Base-by-base conservation (phyloP, 2,888 invertebrate species). In the Shargacucullia verbasci region DNA sequence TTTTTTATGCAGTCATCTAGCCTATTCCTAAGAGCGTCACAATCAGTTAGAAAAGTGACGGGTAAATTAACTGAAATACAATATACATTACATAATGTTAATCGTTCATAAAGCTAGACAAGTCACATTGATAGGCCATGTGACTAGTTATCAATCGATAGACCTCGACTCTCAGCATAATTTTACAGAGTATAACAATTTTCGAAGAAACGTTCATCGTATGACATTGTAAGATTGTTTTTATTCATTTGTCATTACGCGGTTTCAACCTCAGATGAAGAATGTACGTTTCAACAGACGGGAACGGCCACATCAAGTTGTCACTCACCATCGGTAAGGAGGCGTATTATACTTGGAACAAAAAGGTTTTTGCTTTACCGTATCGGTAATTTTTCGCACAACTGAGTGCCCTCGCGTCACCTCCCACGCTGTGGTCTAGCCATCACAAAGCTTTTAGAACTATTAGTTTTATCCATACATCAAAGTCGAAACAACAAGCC, bases 361-460 rank as follows among this genome's bases (percentile, higher is more conserved):
- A 59, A 72, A 67, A 59, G 61, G 48, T 55, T 60, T 46, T 59
- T 62, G 50, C 54, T 6, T 54, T 47, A 31, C 41, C 35, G 39
- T 59, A 48, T 43, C 59, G 61, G 67, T 77, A 75, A 75, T 76
- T 76, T 78, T 70, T 70, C 69, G 77, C 70, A 64, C 69, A 75
- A 64, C 56, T 68, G 79, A 76, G 45, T 67, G 70, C 58, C 43
- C 65, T 15, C 64, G 44, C 44, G 60, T 44, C 59, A 43, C 65
- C 64, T 39, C 67, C 66, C 54, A 65, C 70, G 48, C 63, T 37
- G 48, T 39, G 33, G 59, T 64, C 53, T 56, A 55, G 60, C 58
- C 47, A 37, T 50, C 62, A 66, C 45, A 59, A 73, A 59, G 63
- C 73, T 67, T 59, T 73, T 44, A 70, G 37, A 60, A 39, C 55